Conservation (phyloP, 2,797 vertebrate genomes). For the Epinephelus malabaricus region DNA sequence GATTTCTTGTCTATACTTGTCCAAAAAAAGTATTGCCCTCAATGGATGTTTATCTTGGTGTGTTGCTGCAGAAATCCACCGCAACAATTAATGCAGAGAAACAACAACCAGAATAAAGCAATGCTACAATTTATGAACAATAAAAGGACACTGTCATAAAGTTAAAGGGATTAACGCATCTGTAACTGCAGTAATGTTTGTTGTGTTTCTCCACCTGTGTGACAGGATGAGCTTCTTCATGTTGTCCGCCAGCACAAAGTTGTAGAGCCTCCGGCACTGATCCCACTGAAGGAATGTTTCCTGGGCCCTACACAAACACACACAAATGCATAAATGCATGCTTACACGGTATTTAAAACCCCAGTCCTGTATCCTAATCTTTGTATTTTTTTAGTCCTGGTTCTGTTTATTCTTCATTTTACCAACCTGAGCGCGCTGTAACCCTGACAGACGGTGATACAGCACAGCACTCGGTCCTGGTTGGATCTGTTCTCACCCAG, state of each 20-base stretch:
- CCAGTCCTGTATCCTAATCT: neutral
- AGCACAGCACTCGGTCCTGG: slow-evolving; percentile 94
- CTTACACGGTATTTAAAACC: neutral
- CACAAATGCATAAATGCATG: neutral
- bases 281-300: slow-evolving; percentile 98
- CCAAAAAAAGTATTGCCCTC: neutral
- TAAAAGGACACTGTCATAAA: neutral
- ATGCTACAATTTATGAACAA: neutral
- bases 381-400: neutral
- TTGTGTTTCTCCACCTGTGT: slow-evolving; percentile 88
- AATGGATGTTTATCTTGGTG: neutral
- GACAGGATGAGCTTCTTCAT: slow-evolving; percentile 97
- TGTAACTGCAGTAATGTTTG: neutral
- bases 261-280: slow-evolving; percentile 94
- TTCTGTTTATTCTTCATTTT: neutral
- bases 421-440: slow-evolving; percentile 94
- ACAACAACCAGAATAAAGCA: slow-evolving; percentile 5
- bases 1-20: neutral
- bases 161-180: neutral
- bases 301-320: slow-evolving; percentile 87
- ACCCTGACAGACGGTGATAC: slow-evolving; percentile 95
- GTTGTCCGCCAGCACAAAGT: slow-evolving; percentile 95
- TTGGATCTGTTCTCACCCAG: slow-evolving; percentile 92
- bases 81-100: neutral
- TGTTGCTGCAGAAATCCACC: neutral